Evolutionary conservation across 2,113 vertebrate genomes (phyloP).

Genomic region (Tiliqua scincoides): DNA sequence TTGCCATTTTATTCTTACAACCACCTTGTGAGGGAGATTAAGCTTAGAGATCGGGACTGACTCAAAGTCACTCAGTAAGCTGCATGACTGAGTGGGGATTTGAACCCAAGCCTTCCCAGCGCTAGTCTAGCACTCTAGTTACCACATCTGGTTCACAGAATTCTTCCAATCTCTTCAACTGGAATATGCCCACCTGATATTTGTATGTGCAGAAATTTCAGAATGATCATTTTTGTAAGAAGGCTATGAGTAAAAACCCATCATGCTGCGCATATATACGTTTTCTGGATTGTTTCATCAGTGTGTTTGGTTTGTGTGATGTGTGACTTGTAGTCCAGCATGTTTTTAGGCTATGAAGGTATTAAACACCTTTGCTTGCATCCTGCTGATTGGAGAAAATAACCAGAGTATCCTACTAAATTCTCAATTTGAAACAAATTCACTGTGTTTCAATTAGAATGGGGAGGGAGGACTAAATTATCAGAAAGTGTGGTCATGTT

Average conservation of each 20-base stretch:
- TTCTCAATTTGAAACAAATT: background rate
- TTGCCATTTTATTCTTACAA: too few relatives aligned
- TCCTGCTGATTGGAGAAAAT: background rate
- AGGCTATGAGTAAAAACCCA: background rate
- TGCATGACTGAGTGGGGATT: too few relatives aligned
- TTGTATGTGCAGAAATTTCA: background rate
- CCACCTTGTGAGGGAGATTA: too few relatives aligned
- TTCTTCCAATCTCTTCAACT: background rate
- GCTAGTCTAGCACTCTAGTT: too few relatives aligned
- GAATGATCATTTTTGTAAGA: background rate
- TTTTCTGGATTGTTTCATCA: background rate
- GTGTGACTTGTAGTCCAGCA: background rate
- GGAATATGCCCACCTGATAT: background rate
- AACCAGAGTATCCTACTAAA: too few relatives aligned
- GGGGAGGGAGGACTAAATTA: background rate
- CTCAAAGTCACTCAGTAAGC: too few relatives aligned
- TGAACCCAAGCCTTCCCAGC: too few relatives aligned
- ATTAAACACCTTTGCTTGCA: background rate
- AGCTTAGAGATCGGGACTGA: too few relatives aligned
- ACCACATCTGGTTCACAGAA: background rate
- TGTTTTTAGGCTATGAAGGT: too few relatives aligned
- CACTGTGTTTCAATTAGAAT: background rate
- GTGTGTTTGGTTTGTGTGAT: too few relatives aligned
- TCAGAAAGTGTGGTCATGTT: background rate
- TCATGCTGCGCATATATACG: background rate